Percentiles rank a stretch among this genome's conserved stretches.
These are phyloP conservation scores for Dryomyza anilis DNA, from an alignment of 2,888 invertebrate species.

Conservation along the genomic window DNA sequence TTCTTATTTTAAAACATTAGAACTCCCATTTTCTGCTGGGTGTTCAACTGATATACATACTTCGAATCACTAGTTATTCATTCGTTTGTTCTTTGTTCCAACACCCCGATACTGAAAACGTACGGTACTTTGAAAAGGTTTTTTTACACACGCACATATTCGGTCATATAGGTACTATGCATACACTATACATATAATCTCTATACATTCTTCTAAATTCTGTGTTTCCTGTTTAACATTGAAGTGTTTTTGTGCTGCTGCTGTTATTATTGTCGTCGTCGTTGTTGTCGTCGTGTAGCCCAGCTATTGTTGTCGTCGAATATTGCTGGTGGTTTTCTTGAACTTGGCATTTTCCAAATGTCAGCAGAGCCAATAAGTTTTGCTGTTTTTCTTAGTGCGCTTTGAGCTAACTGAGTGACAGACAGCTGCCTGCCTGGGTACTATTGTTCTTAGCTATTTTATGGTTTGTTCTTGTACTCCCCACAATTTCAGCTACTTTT, in stretches of 20 bases:
- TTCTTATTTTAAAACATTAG: too few relatives aligned
- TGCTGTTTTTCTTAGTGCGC: neutral
- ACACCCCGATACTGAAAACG: too few relatives aligned
- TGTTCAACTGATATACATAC: neutral
- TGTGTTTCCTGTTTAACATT: slow-evolving; percentile 11
- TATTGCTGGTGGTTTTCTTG: slow-evolving; percentile 21
- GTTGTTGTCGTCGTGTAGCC: too few relatives aligned
- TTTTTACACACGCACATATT: neutral
- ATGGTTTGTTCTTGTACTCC: neutral
- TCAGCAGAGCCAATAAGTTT: neutral
- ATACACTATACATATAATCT: neutral
- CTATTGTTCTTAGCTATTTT: neutral
- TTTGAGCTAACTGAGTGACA: neutral
- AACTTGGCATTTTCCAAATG: slow-evolving; percentile 12
- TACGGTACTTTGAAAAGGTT: slow-evolving; percentile 16
- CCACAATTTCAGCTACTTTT: neutral
- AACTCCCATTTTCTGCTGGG: neutral
- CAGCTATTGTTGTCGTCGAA: too few relatives aligned
- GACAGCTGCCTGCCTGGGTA: neutral
- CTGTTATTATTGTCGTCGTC: too few relatives aligned
- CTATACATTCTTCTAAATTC: neutral
- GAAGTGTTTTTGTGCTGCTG: slow-evolving; percentile 14
- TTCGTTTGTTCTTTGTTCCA: neutral
- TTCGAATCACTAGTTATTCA: neutral
- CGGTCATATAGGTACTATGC: neutral